Evolutionary conservation across 2,113 vertebrate species (phyloP).

Genomic region (Oceanodroma tethys): DNA sequence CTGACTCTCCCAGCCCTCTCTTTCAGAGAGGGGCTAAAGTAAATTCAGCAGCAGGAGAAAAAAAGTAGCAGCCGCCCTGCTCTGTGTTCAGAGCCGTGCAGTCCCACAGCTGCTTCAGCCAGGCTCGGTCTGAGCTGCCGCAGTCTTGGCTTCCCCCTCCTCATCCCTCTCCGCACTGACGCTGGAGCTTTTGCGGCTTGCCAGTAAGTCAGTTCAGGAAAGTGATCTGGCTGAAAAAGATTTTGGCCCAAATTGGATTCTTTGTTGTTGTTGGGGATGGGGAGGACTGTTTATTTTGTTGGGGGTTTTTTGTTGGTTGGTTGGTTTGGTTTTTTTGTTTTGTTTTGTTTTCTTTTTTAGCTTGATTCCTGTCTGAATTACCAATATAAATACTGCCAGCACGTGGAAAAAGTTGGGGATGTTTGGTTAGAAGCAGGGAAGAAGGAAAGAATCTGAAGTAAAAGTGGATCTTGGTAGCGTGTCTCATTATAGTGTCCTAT

Average conservation of each 20-base stretch:
- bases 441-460: background rate
- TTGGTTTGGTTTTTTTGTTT: too few species aligned
- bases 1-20: background rate
- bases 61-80: background rate
- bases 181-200: background rate
- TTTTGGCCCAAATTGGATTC: background rate
- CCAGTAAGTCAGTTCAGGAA: background rate
- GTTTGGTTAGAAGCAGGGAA: background rate
- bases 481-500: background rate
- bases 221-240: background rate
- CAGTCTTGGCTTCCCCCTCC: rapidly evolving
- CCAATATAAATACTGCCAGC: background rate
- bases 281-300: background rate
- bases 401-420: background rate
- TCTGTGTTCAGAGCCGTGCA: background rate
- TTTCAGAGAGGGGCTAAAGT: background rate
- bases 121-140: rapidly evolving
- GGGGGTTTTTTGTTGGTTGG: too few species aligned
- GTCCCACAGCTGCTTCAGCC: background rate
- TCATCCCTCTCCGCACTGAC: background rate
- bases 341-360: background rate
- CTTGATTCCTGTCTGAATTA: background rate
- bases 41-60: background rate
- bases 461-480: rapidly evolving
- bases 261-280: background rate